These are phyloP conservation scores for Siniperca chuatsi DNA, from an alignment of 2,113 vertebrate genomes.

Conservation along the genomic window DNA sequence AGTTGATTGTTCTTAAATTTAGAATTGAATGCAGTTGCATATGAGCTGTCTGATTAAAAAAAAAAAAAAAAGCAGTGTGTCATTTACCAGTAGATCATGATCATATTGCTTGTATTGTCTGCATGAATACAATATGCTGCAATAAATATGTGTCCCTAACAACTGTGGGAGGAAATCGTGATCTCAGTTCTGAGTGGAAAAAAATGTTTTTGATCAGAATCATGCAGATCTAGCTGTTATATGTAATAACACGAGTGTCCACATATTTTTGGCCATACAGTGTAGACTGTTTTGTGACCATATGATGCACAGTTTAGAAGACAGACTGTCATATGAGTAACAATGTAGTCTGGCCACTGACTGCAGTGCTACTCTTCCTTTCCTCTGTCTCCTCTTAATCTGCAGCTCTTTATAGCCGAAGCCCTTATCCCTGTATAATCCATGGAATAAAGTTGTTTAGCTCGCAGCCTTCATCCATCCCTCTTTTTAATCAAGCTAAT, in stretches of 20 bases:
- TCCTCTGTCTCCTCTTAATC: constrained; percentile 74
- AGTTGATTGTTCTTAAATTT: neutral
- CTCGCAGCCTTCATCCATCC: constrained; percentile 81
- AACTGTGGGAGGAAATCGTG: too few relatives aligned
- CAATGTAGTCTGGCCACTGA: neutral
- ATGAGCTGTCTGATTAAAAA: neutral
- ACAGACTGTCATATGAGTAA: neutral
- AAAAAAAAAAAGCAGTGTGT: neutral
- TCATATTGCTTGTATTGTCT: neutral
- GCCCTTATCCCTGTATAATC: constrained; percentile 89
- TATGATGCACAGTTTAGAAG: too few relatives aligned
- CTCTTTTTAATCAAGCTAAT: constrained; percentile 94
- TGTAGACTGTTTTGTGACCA: neutral
- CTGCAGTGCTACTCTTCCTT: constrained; percentile 72
- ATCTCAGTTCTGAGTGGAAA: too few relatives aligned
- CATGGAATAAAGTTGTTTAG: constrained; percentile 90
- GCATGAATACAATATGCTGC: neutral
- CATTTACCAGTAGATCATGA: neutral
- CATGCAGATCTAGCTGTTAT: too few relatives aligned
- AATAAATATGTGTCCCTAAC: neutral
- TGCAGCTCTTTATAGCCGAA: constrained; percentile 81
- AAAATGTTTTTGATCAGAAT: too few relatives aligned
- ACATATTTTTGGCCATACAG: neutral
- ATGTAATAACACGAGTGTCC: too few relatives aligned
- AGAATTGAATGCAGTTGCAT: neutral